Evolutionary conservation across 1,140 invertebrate genomes (phyloP).

Genomic region (Gonioctena quinquepunctata): DNA sequence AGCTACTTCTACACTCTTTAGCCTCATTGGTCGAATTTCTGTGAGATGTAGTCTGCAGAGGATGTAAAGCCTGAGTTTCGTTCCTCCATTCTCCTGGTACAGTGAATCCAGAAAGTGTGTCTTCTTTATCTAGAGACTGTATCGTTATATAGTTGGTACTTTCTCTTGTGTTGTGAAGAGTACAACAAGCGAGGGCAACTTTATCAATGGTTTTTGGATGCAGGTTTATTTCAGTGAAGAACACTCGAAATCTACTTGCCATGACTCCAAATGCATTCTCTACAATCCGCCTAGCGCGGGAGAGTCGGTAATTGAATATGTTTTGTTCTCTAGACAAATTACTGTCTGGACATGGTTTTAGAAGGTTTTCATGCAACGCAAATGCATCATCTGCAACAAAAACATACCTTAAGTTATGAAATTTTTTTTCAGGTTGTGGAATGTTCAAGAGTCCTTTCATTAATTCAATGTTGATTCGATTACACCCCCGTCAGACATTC

Average conservation of each 20-base stretch:
- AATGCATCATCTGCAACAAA: conserved; percentile 54
- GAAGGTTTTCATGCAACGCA: conserved; percentile 39
- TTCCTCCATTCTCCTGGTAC: neutral
- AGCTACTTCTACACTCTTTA: neutral
- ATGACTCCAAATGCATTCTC: conserved; percentile 19
- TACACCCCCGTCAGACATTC: too few species aligned
- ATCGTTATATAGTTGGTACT: neutral
- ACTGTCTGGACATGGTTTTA: conserved; percentile 45
- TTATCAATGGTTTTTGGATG: too few species aligned
- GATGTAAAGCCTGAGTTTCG: neutral
- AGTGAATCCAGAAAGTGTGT: neutral
- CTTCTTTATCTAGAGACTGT: neutral
- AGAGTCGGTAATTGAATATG: conserved; percentile 15
- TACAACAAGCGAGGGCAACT: neutral
- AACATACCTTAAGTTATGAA: too few species aligned
- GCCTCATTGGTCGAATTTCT: neutral
- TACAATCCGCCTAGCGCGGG: conserved; percentile 3
- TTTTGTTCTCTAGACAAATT: neutral
- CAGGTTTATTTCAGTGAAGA: neutral
- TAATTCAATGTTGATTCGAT: too few species aligned
- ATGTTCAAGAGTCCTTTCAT: too few species aligned
- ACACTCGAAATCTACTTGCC: conserved; percentile 1
- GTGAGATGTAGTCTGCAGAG: neutral
- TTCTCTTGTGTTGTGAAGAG: neutral
- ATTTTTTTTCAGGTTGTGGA: too few species aligned